These are phyloP conservation scores for Radopholus similis DNA, from an alignment of 1,140 invertebrate species.

Conservation along the genomic window DNA sequence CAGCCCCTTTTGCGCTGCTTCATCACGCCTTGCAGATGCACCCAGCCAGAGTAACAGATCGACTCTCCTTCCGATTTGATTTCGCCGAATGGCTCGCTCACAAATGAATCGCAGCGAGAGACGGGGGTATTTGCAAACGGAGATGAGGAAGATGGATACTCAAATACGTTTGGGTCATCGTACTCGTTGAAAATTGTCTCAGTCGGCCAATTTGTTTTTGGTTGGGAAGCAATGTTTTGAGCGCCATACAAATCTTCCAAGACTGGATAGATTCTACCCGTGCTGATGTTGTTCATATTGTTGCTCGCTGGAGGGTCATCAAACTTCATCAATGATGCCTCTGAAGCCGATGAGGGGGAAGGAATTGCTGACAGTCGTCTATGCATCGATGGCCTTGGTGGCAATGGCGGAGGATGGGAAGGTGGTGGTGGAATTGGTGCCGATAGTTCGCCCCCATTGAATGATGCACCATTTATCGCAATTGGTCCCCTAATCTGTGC, in stretches of 20 bases:
- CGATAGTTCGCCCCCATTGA: background rate
- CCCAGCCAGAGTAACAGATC: slow-evolving; percentile 47
- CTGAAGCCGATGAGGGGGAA: background rate
- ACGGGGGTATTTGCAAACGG: background rate
- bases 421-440: background rate
- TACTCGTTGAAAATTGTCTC: background rate
- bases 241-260: slow-evolving; percentile 15
- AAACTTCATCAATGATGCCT: background rate
- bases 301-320: background rate
- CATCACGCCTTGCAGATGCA: slow-evolving; percentile 30
- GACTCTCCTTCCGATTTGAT: slow-evolving; percentile 30
- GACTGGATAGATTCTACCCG: slow-evolving; percentile 3
- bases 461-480: background rate
- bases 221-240: too few species aligned
- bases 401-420: slow-evolving; percentile 15
- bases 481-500: background rate
- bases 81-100: slow-evolving; percentile 7
- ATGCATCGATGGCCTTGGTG: slow-evolving; percentile 2
- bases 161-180: background rate
- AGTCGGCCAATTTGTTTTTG: background rate
- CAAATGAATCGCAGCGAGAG: background rate
- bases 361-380: background rate
- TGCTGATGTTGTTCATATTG: background rate
- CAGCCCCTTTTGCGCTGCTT: slow-evolving; percentile 27
- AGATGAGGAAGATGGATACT: background rate